Base-by-base conservation (phyloP, 2,113 vertebrate genomes). In the Leptodactylus fuscus region DNA sequence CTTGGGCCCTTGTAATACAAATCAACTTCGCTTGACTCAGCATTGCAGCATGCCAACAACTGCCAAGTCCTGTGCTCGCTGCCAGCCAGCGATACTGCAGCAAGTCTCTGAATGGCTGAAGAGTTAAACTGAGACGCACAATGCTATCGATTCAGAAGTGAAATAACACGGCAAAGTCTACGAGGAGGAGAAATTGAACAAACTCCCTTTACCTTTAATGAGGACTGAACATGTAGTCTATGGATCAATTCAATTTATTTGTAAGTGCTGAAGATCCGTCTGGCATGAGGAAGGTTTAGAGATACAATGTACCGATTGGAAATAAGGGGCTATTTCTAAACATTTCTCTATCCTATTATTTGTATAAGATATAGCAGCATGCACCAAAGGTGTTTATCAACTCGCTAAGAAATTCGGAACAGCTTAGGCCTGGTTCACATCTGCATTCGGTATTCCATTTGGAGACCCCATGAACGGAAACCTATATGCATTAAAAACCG, bases 241-340 rank as follows among this genome's bases (percentile, higher is more conserved):
- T 60, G 73, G 41, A 77, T 76, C 81, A 60, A 75, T 83, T 83
- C n/a, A 55, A 49, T 70, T 82, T 82, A 82, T 55, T 53, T 71
- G 62, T 41, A 71, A 71, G 81, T 34, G 44, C 34, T 82, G 46
- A 55, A 51, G 11, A 24, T 51, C 48, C 2, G 18, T 48, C 24
- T 48, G 24, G 22, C 74, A 77, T 29, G 15, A 8, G 13, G 44
- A 18, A 76, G n/a, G 24, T 32, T 75, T 49, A 27, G 11, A 75
- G 20, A 46, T 32, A 77, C 74, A 77, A 77, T 32, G 22, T 11
- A 34, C 29, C 48, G 10, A 44, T 34, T 11, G 48, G 48, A 53
- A 77, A 34, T 16, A 34, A 18, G 7, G 16, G 18, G 46, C 29
- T 32, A 34, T 76, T 77, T 34, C 3, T 11, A 77, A n/a, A 41